Conservation (phyloP, 2,113 vertebrate genomes). For the Dasyurus viverrinus region DNA sequence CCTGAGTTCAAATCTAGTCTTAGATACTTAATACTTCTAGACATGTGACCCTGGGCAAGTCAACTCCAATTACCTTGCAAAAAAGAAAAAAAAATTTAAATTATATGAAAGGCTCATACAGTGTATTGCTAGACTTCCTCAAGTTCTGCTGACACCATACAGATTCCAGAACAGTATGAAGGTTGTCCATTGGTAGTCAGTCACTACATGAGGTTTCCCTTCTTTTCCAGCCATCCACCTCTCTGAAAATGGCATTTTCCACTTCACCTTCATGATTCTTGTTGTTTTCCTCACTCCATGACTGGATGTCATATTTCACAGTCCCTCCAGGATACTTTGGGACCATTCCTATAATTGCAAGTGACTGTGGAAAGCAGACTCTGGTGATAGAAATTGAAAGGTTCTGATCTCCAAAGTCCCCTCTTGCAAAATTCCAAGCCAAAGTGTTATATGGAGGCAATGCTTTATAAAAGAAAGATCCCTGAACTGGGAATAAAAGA, state of each 20-base stretch:
- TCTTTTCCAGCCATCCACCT: neutral
- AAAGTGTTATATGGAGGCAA: neutral
- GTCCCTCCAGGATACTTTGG: neutral
- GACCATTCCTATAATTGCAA: constrained; percentile 10
- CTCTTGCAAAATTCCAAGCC: neutral
- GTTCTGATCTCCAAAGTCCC: neutral
- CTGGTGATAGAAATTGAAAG: neutral
- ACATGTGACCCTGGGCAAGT: too few relatives aligned
- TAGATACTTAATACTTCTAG: too few relatives aligned
- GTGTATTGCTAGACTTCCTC: neutral
- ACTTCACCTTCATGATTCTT: neutral
- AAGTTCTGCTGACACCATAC: neutral
- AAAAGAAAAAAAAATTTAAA: too few relatives aligned
- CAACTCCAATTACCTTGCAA: too few relatives aligned
- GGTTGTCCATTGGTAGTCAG: neutral
- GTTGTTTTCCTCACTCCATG: neutral
- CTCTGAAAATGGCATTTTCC: neutral
- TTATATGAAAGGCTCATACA: neutral
- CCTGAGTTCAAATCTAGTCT: too few relatives aligned
- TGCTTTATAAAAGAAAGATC: neutral
- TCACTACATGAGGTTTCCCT: neutral
- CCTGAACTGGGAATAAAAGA: neutral
- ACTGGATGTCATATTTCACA: neutral
- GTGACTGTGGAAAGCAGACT: constrained; percentile 16
- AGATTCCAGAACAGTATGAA: neutral